Evolutionary conservation across 2,888 invertebrate genomes (phyloP).

Genomic region (Oscheius sp.): DNA sequence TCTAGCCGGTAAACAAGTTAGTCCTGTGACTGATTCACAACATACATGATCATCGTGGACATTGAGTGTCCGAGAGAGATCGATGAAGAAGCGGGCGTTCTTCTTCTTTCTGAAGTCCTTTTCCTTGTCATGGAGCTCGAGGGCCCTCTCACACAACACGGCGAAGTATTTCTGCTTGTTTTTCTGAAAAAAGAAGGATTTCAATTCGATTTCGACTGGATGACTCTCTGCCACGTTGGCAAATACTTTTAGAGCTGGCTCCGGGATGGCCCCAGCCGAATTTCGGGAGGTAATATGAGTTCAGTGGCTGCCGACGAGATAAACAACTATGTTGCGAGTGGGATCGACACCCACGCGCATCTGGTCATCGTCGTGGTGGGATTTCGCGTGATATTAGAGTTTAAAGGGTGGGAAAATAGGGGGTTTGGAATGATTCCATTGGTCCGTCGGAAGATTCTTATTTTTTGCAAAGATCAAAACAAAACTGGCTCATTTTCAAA

Average conservation of each 20-base stretch:
- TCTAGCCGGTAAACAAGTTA: constrained; percentile 24
- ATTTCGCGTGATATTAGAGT: too few relatives aligned
- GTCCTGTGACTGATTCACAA: constrained; percentile 3
- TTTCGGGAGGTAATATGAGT: constrained; percentile 5
- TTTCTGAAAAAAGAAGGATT: constrained; percentile 50
- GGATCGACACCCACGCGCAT: too few relatives aligned
- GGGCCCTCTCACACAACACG: constrained; percentile 55
- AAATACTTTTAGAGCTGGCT: background rate
- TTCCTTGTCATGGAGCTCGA: constrained; percentile 67
- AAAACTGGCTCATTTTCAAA: too few relatives aligned
- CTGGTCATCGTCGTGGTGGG: too few relatives aligned
- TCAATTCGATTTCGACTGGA: background rate
- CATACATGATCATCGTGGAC: constrained; percentile 57
- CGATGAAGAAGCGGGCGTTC: constrained; percentile 57
- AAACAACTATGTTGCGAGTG: background rate
- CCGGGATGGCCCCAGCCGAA: background rate
- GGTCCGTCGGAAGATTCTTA: too few relatives aligned
- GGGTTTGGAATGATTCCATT: too few relatives aligned
- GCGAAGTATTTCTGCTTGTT: constrained; percentile 57
- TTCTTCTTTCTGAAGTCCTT: constrained; percentile 53
- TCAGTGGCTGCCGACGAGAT: background rate
- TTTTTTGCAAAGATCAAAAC: too few relatives aligned
- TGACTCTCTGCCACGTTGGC: background rate
- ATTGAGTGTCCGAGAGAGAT: constrained; percentile 63
- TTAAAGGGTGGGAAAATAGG: too few relatives aligned